Base-by-base conservation (phyloP, 2,113 vertebrate genomes). In the Ctenodactylus gundi region DNA sequence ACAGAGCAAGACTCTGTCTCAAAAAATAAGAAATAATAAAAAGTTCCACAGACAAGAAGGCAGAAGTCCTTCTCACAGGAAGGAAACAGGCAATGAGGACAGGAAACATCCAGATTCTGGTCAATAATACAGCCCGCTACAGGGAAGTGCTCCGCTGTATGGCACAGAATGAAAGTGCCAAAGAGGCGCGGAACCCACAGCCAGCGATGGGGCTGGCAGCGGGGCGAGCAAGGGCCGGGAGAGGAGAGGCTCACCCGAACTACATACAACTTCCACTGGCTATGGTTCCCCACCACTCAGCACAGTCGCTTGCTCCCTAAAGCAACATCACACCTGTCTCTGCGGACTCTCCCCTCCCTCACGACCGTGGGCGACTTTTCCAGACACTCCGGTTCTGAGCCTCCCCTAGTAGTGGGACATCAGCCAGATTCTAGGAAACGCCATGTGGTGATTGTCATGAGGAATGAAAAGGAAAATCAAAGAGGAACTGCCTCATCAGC, bases 401-500 rank as follows among this genome's bases (percentile, higher is more conserved):
- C 85, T 93, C 78, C 89, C 85, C 60, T 10, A 7, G 68, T 51
- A 80, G 31, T 84, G 67, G 91, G 94, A 76, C 29, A 51, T 65
- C 13, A 64, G 96, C 90, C 44, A 93, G 92, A 60, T 13, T 83
- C 3, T 15, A 96, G 94, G 89, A 93, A 97, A 97, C 62, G 75
- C 97, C 84, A 20, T 85, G 73, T 91, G 94, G 95, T 86, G 55
- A 85, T 49, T 86, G 58, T 70, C 80, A 51, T 18, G 94, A 1
- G 81, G 93, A 90, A 94, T 97, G 64, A 94, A 95, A 85, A 95
- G 85, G 62, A 84, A 94, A 93, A 88, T 75, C 78, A 84, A 41
- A 87, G 90, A 81, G 60, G 94, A 97, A 84, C 97, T 88, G 87
- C 97, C 97, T 94, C 73, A 29, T 97, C 98, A 98, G 97, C 98